phyloP scores from a whole-genome alignment of 64 coral and sea anemone species.

The Dendrophyllia cribrosa region DNA sequence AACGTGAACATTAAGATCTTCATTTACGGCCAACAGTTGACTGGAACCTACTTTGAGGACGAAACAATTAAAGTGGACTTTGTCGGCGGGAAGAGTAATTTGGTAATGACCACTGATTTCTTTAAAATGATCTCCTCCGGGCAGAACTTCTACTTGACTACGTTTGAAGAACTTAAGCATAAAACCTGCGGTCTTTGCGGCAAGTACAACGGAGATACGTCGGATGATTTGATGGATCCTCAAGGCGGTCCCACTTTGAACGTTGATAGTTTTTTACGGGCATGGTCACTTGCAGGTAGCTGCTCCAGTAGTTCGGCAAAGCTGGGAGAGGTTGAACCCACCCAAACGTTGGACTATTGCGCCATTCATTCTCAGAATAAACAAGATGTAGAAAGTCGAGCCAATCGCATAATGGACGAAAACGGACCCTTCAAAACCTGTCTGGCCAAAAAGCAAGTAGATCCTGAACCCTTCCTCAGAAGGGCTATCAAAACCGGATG shows the following conservation, averaged over 20 bases:
- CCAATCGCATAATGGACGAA: not conserved
- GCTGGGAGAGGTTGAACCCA: not conserved
- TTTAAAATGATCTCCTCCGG: constrained; percentile 1
- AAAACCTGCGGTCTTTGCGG: constrained; percentile 37
- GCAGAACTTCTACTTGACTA: not conserved
- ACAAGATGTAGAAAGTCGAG: not conserved
- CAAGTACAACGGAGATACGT: not conserved
- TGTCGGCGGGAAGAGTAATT: not conserved
- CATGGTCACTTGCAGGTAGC: not conserved
- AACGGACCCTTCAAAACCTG: constrained; percentile 6
- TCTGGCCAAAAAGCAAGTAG: not conserved
- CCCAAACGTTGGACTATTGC: not conserved
- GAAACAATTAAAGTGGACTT: not conserved
- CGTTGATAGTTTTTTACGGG: not conserved
- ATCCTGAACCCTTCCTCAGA: not conserved
- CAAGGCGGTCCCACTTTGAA: not conserved
- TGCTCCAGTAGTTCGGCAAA: not conserved
- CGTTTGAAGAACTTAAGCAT: too few species aligned
- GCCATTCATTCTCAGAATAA: not conserved
- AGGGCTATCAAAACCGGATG: not conserved
- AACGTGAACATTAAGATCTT: too few species aligned
- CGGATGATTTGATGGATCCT: not conserved
- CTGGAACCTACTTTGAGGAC: too few species aligned
- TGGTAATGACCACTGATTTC: not conserved
- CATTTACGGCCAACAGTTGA: too few species aligned